Percentiles rank a stretch among this genome's conserved stretches.
These are phyloP conservation scores for Drosophila tropicalis DNA, from an alignment of 1,140 invertebrate species.

Conservation along the genomic window DNA sequence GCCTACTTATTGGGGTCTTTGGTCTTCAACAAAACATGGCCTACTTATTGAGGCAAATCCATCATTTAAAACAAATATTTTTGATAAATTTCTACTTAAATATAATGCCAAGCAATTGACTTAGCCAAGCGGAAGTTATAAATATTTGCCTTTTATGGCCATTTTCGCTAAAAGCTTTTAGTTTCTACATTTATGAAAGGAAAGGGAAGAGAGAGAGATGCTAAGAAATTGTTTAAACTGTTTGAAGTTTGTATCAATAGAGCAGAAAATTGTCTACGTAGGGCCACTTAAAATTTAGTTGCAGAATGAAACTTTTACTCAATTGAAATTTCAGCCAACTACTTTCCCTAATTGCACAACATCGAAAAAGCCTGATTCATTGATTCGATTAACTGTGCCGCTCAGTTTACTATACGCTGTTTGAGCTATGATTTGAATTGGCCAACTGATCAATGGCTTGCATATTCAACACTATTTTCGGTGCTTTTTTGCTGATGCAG, in stretches of 20 bases:
- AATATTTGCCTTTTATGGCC: conserved; percentile 47
- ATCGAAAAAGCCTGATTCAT: background rate
- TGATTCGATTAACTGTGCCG: too few relatives aligned
- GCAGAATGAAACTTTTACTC: background rate
- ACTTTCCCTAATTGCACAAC: background rate
- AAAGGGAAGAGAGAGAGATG: background rate
- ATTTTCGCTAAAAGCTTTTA: conserved; percentile 17
- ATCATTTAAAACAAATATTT: background rate
- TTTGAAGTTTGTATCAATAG: background rate
- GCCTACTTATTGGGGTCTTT: background rate
- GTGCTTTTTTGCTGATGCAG: conserved; percentile 39
- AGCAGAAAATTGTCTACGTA: too few relatives aligned
- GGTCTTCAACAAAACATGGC: background rate
- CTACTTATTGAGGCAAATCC: conserved; percentile 7
- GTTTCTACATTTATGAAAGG: background rate
- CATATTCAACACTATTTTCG: background rate
- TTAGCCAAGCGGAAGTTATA: conserved; percentile 14
- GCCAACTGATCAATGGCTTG: background rate
- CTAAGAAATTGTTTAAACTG: background rate
- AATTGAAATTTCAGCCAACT: background rate
- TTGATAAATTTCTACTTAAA: background rate
- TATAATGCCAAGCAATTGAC: background rate
- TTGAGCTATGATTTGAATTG: background rate
- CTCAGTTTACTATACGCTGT: too few relatives aligned
- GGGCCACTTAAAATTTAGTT: too few relatives aligned